These are phyloP conservation scores for Aphelenchoides bicaudatus DNA, from an alignment of 2,888 invertebrate genomes.

Conservation along the genomic window DNA sequence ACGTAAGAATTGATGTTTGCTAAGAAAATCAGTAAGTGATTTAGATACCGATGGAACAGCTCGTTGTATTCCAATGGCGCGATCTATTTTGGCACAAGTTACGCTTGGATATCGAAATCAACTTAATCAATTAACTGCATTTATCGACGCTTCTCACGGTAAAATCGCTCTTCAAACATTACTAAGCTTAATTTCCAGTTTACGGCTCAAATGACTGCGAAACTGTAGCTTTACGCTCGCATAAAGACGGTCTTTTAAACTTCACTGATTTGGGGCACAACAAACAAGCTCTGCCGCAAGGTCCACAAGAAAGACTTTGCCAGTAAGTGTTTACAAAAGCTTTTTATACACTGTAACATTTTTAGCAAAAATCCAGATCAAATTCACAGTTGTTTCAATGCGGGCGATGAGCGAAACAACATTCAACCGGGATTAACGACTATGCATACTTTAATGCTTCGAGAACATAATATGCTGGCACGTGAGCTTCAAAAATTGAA, in stretches of 20 bases:
- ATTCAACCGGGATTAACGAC: constrained; percentile 59
- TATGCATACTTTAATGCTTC: constrained; percentile 55
- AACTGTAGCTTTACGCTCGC: constrained; percentile 73
- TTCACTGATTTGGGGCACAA: constrained; percentile 58
- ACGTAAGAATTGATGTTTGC: too few relatives aligned
- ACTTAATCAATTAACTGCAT: constrained; percentile 88
- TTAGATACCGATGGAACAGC: constrained; percentile 77
- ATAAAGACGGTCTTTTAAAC: constrained; percentile 63
- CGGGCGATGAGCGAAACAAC: constrained; percentile 57
- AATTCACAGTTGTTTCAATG: constrained; percentile 36
- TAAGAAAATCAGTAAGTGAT: too few relatives aligned
- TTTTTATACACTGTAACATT: background rate
- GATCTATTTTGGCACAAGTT: constrained; percentile 85
- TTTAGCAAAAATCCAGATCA: constrained; percentile 23
- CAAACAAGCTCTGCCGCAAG: constrained; percentile 60
- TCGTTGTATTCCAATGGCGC: constrained; percentile 88
- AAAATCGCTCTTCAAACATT: too few relatives aligned
- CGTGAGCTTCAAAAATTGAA: constrained; percentile 51
- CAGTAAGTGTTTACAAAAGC: constrained; percentile 27
- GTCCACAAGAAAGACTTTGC: constrained; percentile 58
- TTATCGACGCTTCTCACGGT: constrained; percentile 72
- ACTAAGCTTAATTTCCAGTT: too few relatives aligned
- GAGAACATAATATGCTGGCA: constrained; percentile 60
- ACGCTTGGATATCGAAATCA: constrained; percentile 66
- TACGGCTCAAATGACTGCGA: constrained; percentile 87